phyloP scores from a whole-genome alignment of 2,888 invertebrate genomes.

The Gymnocheta viridis region DNA sequence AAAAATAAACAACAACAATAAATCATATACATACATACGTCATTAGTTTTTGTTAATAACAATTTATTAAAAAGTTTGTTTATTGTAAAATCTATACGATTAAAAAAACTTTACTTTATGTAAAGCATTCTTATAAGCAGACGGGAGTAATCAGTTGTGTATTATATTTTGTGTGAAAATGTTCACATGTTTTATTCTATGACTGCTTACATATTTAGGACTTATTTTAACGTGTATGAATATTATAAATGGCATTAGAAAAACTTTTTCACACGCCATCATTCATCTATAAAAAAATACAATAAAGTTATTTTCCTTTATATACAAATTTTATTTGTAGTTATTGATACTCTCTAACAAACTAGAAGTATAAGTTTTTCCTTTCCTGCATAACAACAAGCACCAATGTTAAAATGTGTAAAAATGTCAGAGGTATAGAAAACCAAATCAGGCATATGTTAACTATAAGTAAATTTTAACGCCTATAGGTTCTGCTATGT shows the following conservation, averaged over 20 bases:
- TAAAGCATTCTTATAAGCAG: conserved; percentile 43
- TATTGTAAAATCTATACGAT: background rate
- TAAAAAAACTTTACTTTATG: conserved; percentile 9
- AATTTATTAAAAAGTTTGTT: background rate
- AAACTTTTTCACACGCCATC: conserved; percentile 68
- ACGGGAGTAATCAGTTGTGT: conserved; percentile 17
- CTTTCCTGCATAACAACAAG: background rate
- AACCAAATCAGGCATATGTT: conserved; percentile 10
- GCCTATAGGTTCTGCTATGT: conserved; percentile 36
- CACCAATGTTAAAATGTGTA: background rate
- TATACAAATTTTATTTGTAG: conserved; percentile 5
- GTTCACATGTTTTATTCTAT: conserved; percentile 55
- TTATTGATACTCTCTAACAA: conserved; percentile 43
- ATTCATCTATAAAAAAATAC: conserved; percentile 41
- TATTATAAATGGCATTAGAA: conserved; percentile 57
- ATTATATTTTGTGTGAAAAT: conserved; percentile 62
- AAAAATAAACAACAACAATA: no score
- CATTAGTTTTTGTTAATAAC: no score
- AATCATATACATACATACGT: no score
- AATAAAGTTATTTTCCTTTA: conserved; percentile 35
- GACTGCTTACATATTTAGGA: conserved; percentile 2
- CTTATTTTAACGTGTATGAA: conserved; percentile 23
- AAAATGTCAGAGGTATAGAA: background rate
- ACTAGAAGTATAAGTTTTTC: conserved; percentile 19
- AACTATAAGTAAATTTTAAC: conserved; percentile 37